These are phyloP conservation scores for Sminthurides aquaticus DNA, from an alignment of 2,888 invertebrate species.

Conservation along the genomic window DNA sequence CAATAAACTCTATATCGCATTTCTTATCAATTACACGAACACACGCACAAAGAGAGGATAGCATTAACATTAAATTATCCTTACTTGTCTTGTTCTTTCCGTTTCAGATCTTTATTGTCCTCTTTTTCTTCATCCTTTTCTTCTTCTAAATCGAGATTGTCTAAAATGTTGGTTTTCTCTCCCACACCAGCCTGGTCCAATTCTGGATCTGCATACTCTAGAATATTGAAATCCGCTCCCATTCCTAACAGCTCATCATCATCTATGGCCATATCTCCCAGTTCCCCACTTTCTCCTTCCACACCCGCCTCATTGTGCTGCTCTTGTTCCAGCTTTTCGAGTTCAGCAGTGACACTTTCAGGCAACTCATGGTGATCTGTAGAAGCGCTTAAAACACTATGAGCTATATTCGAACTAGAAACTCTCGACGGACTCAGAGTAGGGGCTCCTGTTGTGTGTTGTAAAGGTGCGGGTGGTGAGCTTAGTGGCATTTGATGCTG, in stretches of 20 bases:
- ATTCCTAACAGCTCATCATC: conserved; percentile 72
- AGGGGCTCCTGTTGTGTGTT: conserved; percentile 5
- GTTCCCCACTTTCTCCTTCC: conserved; percentile 64
- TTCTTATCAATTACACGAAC: too few relatives aligned
- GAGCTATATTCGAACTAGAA: not conserved
- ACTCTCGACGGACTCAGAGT: not conserved
- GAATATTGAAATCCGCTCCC: conserved; percentile 88
- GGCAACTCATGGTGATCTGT: conserved; percentile 52
- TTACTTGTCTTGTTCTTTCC: conserved; percentile 44
- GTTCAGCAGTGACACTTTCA: conserved; percentile 60
- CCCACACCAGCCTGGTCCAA: conserved; percentile 70
- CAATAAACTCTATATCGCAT: too few relatives aligned
- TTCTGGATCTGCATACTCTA: conserved; percentile 92
- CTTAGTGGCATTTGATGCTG: conserved; percentile 8
- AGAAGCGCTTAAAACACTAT: conserved; percentile 8
- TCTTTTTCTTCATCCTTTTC: conserved; percentile 58
- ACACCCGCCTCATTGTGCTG: conserved; percentile 50
- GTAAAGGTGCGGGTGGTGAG: conserved; percentile 18
- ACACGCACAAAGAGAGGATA: too few relatives aligned
- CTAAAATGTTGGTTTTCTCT: conserved; percentile 75
- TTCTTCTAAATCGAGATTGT: conserved; percentile 73
- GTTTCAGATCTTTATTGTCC: conserved; percentile 49
- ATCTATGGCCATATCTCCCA: conserved; percentile 74
- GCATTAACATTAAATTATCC: too few relatives aligned
- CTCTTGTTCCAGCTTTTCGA: conserved; percentile 63